These are phyloP conservation scores for Digitonthophagus gazella DNA, from an alignment of 2,888 invertebrate species.

Conservation along the genomic window DNA sequence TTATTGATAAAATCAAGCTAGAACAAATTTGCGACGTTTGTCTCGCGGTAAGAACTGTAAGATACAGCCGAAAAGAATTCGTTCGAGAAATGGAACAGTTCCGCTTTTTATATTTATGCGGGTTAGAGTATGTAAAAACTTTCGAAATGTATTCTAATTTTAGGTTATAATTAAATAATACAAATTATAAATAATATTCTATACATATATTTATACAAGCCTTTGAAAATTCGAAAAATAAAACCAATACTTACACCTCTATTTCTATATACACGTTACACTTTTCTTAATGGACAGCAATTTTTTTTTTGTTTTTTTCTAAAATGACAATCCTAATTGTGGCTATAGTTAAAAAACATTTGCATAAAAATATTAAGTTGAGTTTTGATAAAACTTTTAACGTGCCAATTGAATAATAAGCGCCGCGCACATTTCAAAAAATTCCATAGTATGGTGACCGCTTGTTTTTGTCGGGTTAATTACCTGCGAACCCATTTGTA, in stretches of 20 bases:
- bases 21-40: conserved; percentile 55
- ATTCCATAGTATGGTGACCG: conserved; percentile 98
- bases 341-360: conserved; percentile 5
- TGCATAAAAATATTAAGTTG: neutral
- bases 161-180: neutral
- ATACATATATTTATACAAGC: neutral
- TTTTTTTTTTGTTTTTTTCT: too few species aligned
- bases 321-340: neutral
- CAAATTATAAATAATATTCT: neutral
- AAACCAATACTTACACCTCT: neutral
- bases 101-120: conserved; percentile 21
- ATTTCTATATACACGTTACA: neutral
- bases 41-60: conserved; percentile 50
- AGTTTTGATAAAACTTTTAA: conserved; percentile 50
- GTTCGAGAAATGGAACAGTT: conserved; percentile 40
- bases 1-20: conserved; percentile 53
- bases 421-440: conserved; percentile 99
- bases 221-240: neutral
- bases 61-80: conserved; percentile 51
- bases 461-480: conserved; percentile 31
- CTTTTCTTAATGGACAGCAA: neutral
- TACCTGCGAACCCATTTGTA: conserved; percentile 37
- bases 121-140: conserved; percentile 21
- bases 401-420: conserved; percentile 97
- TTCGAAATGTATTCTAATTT: conserved; percentile 27